Conservation (phyloP, 1,140 invertebrate species). For the Sinonovacula constricta region DNA sequence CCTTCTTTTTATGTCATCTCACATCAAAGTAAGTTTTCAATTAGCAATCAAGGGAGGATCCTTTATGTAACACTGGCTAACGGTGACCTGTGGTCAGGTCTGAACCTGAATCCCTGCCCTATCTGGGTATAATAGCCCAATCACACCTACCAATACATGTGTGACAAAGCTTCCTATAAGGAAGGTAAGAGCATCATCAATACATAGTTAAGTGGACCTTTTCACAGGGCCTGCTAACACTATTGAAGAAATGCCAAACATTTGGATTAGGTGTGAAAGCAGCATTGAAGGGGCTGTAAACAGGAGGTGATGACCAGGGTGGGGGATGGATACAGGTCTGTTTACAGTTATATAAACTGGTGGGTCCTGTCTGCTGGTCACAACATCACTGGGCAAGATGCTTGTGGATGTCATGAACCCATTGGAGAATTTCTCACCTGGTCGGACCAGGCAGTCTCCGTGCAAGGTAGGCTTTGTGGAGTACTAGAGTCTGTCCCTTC, state of each 20-base stretch:
- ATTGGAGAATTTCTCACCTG: background rate
- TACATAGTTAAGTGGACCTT: constrained; percentile 4
- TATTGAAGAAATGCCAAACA: constrained; percentile 42
- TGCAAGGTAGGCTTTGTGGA: background rate
- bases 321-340: background rate
- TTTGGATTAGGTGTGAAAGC: constrained; percentile 36
- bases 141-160: background rate
- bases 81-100: constrained; percentile 27
- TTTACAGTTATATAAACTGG: constrained; percentile 23
- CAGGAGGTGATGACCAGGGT: too few relatives aligned
- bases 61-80: too few relatives aligned
- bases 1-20: too few relatives aligned
- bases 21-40: too few relatives aligned
- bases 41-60: too few relatives aligned
- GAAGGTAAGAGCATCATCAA: background rate
- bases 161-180: background rate
- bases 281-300: constrained; percentile 16
- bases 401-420: constrained; percentile 23
- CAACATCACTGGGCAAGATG: too few relatives aligned
- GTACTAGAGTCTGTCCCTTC: too few relatives aligned
- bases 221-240: constrained; percentile 27
- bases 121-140: background rate
- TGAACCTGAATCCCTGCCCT: background rate
- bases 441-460: background rate
- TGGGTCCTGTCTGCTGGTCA: background rate